Base-by-base conservation (phyloP, 1,140 invertebrate genomes). In the Hermetia illucens region DNA sequence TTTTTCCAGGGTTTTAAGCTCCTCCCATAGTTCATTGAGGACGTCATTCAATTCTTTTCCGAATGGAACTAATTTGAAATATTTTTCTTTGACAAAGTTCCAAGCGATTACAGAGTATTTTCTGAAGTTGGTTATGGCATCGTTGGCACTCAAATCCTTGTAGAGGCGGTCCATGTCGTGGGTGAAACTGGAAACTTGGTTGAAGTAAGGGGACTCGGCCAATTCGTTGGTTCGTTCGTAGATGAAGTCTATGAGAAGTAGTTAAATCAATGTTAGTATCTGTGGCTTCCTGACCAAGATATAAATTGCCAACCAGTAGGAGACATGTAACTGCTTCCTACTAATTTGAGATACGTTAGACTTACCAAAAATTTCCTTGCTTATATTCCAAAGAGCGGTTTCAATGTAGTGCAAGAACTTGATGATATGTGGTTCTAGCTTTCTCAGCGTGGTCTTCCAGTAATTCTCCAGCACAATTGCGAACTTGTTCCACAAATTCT, bases 161-260 rank as follows among this genome's bases (percentile, higher is more conserved):
- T 82, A 84, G 16, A 87, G 64, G 38, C 62, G 61, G 50, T 87
- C 82, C 21, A 87, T 61, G 52, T 89, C 81, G 32, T 82, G 77
- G 0, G 80, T 79, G 39, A 89, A 78, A 30, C 81, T 78, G 1
- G 78, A 70, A 10, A 87, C 73, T 47, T 78, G 74, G 38, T 74
- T 75, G 47, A 82, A 87, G 46, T 85, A 86, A 0, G 79, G 75
- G 0, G 81, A 82, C n/a, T 75, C 74, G 2, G 83, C 74, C 25
- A 89, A 55, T 44, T 86, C 82, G 31, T 79, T 75, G 36, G 75
- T 76, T 3, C 79, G 70, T 21, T 80, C 74, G 45, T 86, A 84
- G 30, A 89, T 68, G 47, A 86, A 87, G 44, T 86, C 82, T 72
- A 64, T 58, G 55, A 59, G 41, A 39, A 43, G 20, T 6, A 35